Base-by-base conservation (phyloP, 2,113 vertebrate genomes). In the Climacteris rufus region DNA sequence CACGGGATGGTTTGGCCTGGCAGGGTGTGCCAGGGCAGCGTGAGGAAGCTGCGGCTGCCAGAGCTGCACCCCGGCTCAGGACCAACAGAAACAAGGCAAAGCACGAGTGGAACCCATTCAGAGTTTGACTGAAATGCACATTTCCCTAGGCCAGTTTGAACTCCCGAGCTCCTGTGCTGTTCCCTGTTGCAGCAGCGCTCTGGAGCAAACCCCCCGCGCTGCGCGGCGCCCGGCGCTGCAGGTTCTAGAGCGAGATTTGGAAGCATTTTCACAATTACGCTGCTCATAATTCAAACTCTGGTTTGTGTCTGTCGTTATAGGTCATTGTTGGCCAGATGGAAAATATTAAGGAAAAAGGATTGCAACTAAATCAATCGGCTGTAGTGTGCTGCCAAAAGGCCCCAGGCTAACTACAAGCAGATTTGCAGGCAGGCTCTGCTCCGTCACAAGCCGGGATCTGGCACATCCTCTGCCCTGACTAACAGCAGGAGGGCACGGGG, bases 281-380 rank as follows among this genome's bases (percentile, higher is more conserved):
- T 96, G 93, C 98, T 97, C 98, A 96, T 97, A 98, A 98, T 94
- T 98, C 97, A 97, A 97, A 97, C 97, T 96, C 98, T 98, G 94
- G 97, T 98, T 98, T 97, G 97, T 95, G 97, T 97, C 97, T 97
- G 94, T 98, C 97, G 98, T 98, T 98, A 98, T 95, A 97, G 97
- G 97, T 98, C 98, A 98, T 98, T 98, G 98, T 97, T 98, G 97
- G 97, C 98, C 99, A 99, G 98, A 98, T 99, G 99, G 98, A 98
- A 98, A 97, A 97, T 97, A 98, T 99, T 99, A 99, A 98, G 98
- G 93, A 89, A 97, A 97, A 97, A 97, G 97, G 97, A 98, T 90
- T 97, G 98, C 98, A 98, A 97, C 93, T 98, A 98, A 98, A 98
- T 98, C 98, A 98, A 97, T 96, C 94, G 95, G 97, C 97, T 97